Evolutionary conservation across 2,113 vertebrate genomes (phyloP).

Genomic region (Talpa occidentalis): DNA sequence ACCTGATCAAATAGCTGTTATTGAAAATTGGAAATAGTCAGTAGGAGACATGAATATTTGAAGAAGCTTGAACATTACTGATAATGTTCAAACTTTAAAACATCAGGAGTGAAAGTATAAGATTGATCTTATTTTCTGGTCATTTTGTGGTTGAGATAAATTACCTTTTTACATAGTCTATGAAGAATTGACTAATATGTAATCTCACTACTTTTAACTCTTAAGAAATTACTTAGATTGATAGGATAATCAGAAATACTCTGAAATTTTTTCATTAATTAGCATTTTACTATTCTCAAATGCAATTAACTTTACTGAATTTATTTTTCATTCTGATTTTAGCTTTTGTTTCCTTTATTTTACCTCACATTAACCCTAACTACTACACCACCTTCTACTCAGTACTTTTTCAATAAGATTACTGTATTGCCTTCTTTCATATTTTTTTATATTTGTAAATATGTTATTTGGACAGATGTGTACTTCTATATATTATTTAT

Average conservation of each 20-base stretch:
- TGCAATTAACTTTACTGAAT: background rate
- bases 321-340: background rate
- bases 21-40: background rate
- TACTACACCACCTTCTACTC: background rate
- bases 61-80: background rate
- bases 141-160: constrained; percentile 50
- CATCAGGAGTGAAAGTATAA: background rate
- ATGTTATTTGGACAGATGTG: background rate
- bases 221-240: background rate
- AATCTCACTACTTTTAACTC: background rate
- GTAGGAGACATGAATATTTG: background rate
- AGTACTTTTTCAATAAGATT: background rate
- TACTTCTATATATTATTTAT: background rate
- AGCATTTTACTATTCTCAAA: background rate
- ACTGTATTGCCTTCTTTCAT: background rate
- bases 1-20: background rate
- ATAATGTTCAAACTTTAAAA: constrained; percentile 12
- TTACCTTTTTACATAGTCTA: background rate
- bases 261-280: background rate
- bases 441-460: background rate
- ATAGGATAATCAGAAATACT: background rate
- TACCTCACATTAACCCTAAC: background rate
- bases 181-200: constrained; percentile 3
- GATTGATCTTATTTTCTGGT: background rate
- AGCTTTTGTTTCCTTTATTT: background rate